Percentiles rank a stretch among this genome's conserved stretches.
Conservation (phyloP, 2,797 vertebrate genomes). For the Falco naumanni region DNA sequence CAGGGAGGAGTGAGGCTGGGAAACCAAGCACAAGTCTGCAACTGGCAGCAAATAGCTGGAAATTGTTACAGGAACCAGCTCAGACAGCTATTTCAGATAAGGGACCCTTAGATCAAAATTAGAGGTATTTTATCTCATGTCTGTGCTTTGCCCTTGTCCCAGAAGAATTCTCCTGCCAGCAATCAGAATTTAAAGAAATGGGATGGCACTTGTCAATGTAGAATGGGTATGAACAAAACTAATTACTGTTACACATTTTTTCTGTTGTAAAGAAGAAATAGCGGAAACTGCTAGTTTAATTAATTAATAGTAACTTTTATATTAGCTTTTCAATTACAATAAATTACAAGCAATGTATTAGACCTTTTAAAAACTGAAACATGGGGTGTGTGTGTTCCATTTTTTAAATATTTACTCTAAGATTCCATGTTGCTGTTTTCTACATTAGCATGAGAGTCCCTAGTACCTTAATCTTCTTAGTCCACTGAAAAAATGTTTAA, state of each 20-base stretch:
- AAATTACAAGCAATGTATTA: not conserved
- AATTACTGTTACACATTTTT: not conserved
- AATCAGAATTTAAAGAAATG: not conserved
- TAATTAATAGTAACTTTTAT: not conserved
- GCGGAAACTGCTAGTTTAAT: not conserved
- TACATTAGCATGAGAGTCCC: not conserved
- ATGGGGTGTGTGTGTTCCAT: rapidly evolving
- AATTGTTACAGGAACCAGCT: not conserved
- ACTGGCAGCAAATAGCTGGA: not conserved
- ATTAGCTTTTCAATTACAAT: not conserved
- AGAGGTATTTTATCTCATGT: not conserved
- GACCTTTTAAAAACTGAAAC: not conserved
- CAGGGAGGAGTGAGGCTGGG: not conserved
- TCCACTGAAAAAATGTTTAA: not conserved
- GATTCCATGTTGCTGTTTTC: not conserved
- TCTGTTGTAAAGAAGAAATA: not conserved
- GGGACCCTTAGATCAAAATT: not conserved
- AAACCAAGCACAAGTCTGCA: not conserved
- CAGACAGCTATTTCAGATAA: not conserved
- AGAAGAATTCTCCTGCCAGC: not conserved
- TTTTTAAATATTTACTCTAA: not conserved
- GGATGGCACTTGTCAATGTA: not conserved
- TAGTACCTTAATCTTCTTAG: not conserved
- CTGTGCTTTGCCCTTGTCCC: not conserved
- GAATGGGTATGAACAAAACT: not conserved